These are phyloP conservation scores for Menura novaehollandiae DNA, from an alignment of 2,113 vertebrate species.

Conservation along the genomic window DNA sequence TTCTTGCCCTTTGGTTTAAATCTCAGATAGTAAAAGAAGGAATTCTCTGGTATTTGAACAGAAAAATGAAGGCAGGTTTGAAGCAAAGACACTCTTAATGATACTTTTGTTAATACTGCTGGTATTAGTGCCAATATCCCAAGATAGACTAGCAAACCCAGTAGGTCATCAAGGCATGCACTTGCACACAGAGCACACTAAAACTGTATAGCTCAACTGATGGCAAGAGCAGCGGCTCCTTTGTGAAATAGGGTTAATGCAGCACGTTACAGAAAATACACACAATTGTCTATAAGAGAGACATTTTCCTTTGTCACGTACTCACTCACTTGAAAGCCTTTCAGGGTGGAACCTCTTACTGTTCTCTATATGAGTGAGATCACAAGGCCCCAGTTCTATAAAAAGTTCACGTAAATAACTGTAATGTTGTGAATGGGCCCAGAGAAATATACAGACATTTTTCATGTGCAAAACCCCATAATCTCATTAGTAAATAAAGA, in stretches of 20 bases:
- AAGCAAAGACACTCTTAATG: neutral
- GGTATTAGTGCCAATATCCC: neutral
- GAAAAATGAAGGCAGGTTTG: neutral
- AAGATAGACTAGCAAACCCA: neutral
- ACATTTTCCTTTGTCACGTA: neutral
- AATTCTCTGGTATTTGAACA: neutral
- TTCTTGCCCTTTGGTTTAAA: neutral
- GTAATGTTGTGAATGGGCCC: neutral
- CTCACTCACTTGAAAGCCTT: neutral
- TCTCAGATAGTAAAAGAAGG: neutral
- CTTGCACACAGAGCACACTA: neutral
- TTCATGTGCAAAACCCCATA: neutral
- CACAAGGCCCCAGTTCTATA: neutral
- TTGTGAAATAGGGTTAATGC: neutral
- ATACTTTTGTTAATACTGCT: neutral
- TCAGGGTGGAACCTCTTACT: neutral
- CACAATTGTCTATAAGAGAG: neutral
- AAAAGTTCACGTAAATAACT: neutral
- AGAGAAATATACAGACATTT: neutral
- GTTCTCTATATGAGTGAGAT: neutral
- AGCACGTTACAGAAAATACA: neutral
- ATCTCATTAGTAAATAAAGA: neutral
- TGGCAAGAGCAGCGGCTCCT: neutral
- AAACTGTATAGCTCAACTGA: neutral
- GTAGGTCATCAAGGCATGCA: neutral